phyloP scores from a whole-genome alignment of 1,140 invertebrate species.

The Vanessa tameamea region DNA sequence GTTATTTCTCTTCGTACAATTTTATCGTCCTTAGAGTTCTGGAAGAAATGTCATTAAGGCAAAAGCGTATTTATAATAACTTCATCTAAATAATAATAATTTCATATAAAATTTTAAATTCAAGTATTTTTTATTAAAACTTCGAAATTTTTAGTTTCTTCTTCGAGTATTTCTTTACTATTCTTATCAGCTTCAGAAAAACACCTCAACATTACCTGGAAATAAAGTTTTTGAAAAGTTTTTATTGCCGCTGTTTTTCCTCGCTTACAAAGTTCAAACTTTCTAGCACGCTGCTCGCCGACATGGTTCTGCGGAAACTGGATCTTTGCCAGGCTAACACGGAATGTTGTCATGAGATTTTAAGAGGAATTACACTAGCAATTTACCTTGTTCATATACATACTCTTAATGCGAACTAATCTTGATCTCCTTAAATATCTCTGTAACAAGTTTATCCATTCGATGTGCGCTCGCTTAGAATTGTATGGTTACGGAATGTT shows the following conservation, averaged over 20 bases:
- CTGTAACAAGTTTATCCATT: background rate
- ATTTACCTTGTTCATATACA: slow-evolving; percentile 23
- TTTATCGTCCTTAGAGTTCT: no score
- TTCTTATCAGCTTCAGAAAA: slow-evolving; percentile 6
- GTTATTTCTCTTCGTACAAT: no score
- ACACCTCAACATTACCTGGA: slow-evolving; percentile 15
- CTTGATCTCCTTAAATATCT: slow-evolving; percentile 21
- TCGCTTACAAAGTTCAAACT: slow-evolving; percentile 28
- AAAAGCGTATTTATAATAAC: no score
- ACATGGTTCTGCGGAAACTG: slow-evolving; percentile 35
- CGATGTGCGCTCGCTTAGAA: background rate
- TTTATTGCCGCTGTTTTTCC: slow-evolving; percentile 27
- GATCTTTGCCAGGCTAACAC: slow-evolving; percentile 33
- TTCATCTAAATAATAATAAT: no score
- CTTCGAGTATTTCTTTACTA: slow-evolving; percentile 4
- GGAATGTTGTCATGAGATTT: slow-evolving; percentile 33
- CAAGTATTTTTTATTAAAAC: background rate
- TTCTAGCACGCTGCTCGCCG: slow-evolving; percentile 21
- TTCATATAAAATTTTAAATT: background rate
- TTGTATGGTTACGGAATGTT: background rate
- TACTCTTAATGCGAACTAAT: slow-evolving; percentile 21
- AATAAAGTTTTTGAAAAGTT: slow-evolving; percentile 24
- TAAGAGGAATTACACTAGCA: slow-evolving; percentile 30
- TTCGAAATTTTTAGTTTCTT: background rate
- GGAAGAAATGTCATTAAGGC: no score